Evolutionary conservation across 1,140 invertebrate species (phyloP).

Genomic region (Leptinotarsa undecemlineata): DNA sequence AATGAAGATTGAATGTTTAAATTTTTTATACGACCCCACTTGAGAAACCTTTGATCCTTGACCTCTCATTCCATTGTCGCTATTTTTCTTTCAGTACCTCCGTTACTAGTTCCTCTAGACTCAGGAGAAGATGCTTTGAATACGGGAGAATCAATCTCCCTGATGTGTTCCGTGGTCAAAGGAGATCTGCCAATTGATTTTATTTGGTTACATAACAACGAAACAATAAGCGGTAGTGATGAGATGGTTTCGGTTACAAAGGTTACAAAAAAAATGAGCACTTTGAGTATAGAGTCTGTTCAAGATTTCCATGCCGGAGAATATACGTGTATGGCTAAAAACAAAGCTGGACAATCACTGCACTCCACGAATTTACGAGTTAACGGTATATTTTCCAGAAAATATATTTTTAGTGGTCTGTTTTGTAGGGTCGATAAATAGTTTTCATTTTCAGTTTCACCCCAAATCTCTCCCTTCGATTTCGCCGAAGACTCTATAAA

Average conservation of each 20-base stretch:
- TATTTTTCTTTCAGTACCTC: constrained; percentile 59
- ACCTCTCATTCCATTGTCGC: neutral
- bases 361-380: constrained; percentile 71
- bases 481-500: constrained; percentile 68
- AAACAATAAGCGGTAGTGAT: constrained; percentile 61
- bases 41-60: neutral
- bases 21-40: neutral
- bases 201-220: constrained; percentile 58
- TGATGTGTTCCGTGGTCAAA: constrained; percentile 66
- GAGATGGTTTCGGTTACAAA: constrained; percentile 70
- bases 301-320: constrained; percentile 74
- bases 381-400: constrained; percentile 62
- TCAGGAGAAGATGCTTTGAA: constrained; percentile 69
- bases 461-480: constrained; percentile 66
- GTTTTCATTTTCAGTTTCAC: constrained; percentile 60
- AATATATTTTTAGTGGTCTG: neutral
- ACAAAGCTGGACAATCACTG: constrained; percentile 71
- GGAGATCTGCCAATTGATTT: constrained; percentile 70
- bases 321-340: constrained; percentile 79
- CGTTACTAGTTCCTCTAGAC: constrained; percentile 68
- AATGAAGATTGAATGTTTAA: constrained; percentile 31
- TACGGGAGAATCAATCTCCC: constrained; percentile 65
- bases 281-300: constrained; percentile 76
- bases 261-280: constrained; percentile 75
- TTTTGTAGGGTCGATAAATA: neutral